Evolutionary conservation across 2,888 invertebrate species (phyloP).

Genomic region (Drosophila rellima): DNA sequence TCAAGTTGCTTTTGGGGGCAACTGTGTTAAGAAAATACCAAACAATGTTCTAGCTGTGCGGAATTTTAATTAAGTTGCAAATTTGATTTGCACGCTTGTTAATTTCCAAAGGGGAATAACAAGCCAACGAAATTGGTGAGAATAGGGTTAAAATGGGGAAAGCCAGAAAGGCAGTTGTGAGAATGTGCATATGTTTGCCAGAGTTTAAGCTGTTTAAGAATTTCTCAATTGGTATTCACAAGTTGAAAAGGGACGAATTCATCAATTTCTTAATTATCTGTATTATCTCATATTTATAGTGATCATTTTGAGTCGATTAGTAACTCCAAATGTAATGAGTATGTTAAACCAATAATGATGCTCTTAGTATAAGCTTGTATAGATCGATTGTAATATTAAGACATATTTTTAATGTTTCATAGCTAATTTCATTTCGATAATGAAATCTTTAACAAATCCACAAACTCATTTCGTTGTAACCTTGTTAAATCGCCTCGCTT

Average conservation of each 20-base stretch:
- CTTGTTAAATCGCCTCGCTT: not conserved
- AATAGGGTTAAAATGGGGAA: not conserved
- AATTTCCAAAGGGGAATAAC: slow-evolving; percentile 39
- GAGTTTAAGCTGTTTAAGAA: not conserved
- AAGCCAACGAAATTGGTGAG: not conserved
- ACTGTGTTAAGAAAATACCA: slow-evolving; percentile 42
- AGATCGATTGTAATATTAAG: not conserved
- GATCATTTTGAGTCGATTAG: too few relatives aligned
- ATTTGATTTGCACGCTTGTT: slow-evolving; percentile 74
- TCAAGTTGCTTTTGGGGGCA: slow-evolving; percentile 21
- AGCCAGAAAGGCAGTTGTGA: too few relatives aligned
- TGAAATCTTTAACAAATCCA: not conserved
- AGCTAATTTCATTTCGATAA: not conserved
- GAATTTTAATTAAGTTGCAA: slow-evolving; percentile 77
- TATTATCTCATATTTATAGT: too few relatives aligned
- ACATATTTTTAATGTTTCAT: not conserved
- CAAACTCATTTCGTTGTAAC: not conserved
- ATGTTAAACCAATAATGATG: not conserved
- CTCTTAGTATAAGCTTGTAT: not conserved
- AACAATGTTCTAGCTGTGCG: slow-evolving; percentile 49
- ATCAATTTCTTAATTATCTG: too few relatives aligned
- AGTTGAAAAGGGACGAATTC: not conserved
- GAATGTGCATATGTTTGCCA: not conserved
- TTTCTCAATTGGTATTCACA: not conserved
- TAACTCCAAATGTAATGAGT: not conserved